Evolutionary conservation across 2,113 vertebrate genomes (phyloP), one percentile per base, ranked within the genome.

Genomic region (Copsychus sechellarum): DNA sequence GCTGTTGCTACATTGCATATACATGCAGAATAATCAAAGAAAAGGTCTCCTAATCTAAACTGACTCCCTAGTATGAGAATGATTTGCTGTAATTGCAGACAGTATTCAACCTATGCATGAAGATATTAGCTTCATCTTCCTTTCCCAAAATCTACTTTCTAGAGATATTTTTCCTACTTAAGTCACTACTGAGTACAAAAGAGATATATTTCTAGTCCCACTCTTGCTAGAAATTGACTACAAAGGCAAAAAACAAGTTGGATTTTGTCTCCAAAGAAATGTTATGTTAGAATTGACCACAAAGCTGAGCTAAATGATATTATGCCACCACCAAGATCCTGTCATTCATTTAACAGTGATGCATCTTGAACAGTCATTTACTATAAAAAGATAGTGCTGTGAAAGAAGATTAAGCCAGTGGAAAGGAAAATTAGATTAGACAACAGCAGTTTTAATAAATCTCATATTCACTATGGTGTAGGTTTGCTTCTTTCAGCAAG

Each of bases 31-130:
- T 72, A 77, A 90, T 80, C 70, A 92, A 72, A 88, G 21, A 47
- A 90, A 95, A 96, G 57, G 29, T 93, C 85, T 76, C 29, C 54
- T 76, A 65, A 93, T 65, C 31, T 57, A 53, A 87, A 79, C 26
- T 56, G 40, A 85, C 57, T 88, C 5, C 13, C 10, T 11, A 25
- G 22, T 48, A 94, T 80, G 50, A 80, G 62, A 82, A 88, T 42
- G 26, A 73, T 79, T 82, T 77, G 12, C 25, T 90, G 15, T 65
- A 92, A 76, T 69, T 80, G n/a, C 45, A 85, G 66, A 25, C 28
- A 66, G 28, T 24, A 38, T 77, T 88, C 50, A 90, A 57, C 16
- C 8, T n/a, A 33, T 82, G 53, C 17, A 94, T 13, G 33, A 80
- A 77, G 17, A 42, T 34, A 65, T 5, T 64, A 53, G 19, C 11